Base-by-base conservation (phyloP, 1,140 invertebrate genomes). In the Ips nitidus region DNA sequence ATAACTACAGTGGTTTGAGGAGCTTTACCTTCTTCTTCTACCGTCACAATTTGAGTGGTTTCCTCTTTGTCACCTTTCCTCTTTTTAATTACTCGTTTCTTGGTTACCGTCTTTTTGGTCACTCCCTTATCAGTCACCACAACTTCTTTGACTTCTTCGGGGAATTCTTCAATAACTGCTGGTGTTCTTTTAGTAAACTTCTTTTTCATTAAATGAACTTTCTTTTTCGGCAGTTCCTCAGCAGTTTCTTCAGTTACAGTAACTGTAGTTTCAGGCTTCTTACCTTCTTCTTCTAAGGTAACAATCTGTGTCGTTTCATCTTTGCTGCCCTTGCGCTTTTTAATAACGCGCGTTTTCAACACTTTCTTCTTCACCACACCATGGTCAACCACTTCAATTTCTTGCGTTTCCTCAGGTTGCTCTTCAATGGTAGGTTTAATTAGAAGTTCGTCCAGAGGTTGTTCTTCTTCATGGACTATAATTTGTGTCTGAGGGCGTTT, bases 21-120 rank as follows among this genome's bases (percentile, higher is more conserved):
- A 47, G 38, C 38, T 67, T 70, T 72, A 4, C 69, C 72, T 62
- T 76, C 73, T 80, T 81, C 78, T 22, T 75, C 74, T 36, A 79
- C 55, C 1, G 75, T 79, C 1, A 77, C 73, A 63, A 81, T 78
- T 71, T 80, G 69, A 0, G 73, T 78, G 0, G 77, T 75, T 71
- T 78, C 75, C 71, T 76, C 74, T 63, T 76, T 77, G 22, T 74
- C 62, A 40, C 81, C 77, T 53, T 74, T 74, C 38, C 73, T 55
- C 73, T 77, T 83, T 71, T 80, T 82, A 8, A 79, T 77, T 6
- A 76, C 75, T 22, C 77, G 76, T 73, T 80, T 82, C 41, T 78
- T 80, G 1, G 75, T 78, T 61, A 77, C 76, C 60, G 77, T 80
- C 65, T 79, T 79, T 64, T 78, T 80, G 3, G 73, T 62, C 4